Base-by-base conservation (phyloP, 2,888 invertebrate species). In the Drosophila aldrichi region DNA sequence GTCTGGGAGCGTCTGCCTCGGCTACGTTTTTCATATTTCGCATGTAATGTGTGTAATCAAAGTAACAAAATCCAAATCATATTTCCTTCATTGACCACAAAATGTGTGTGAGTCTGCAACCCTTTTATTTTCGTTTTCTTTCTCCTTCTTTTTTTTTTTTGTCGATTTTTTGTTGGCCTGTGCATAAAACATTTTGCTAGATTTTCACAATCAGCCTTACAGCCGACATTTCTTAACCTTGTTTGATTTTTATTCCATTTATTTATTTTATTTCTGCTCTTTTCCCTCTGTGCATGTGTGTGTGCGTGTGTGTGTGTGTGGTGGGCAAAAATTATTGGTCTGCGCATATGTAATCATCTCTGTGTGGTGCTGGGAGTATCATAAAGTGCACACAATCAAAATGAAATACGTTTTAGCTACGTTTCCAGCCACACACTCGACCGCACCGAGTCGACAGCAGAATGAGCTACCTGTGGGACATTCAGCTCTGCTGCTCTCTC, bases 71-170 rank as follows among this genome's bases (percentile, higher is more conserved):
- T 90, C 87, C 88, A 91, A 91, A 91, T 91, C 91, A 91, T 91
- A 91, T 91, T 91, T 91, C 91, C 91, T 91, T 85, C 91, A 90
- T 84, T 91, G 91, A 91, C 91, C 91, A 88, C 91, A 91, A 89
- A 82, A 77, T 79, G 72, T 75, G 77, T 61, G 77, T 59, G 68
- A 52, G 58, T 43, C 44, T 72, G 56, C 78, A 85, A 85, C 83
- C 83, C 77, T 84, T 84, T 86, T 66, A 34, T 58, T 18, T 48
- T 48, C 48, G n/a, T n/a, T 9, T 48, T n/a, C 40, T 40, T 18
- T n/a, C 3, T 16, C 5, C 12, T 20, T 20, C 6, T 20, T 34
- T 34, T 36, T 20, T 36, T 36, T 16, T 22, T 3, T 14, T 44
- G n/a, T n/a, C n/a, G n/a, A n/a, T 16, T 16, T 9, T 16, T 10